A percentile compares a stretch with the other conserved stretches of the same genome.
Evolutionary conservation across 2,888 invertebrate species (phyloP).

Genomic region (Scaptomyza parva): DNA sequence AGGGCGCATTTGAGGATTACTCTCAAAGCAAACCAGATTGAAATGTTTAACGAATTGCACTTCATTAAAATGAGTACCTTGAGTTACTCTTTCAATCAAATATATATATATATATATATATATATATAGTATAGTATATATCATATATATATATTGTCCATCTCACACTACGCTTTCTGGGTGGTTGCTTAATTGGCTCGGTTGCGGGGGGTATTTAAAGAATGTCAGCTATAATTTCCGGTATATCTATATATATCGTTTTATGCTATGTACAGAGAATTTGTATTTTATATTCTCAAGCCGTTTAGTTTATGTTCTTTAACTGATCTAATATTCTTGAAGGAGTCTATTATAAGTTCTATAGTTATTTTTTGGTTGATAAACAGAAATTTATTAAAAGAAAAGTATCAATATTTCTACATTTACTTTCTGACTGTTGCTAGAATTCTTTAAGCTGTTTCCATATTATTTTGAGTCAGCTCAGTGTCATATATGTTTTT

Average conservation of each 20-base stretch:
- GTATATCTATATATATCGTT: slow-evolving; percentile 23
- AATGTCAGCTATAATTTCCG: slow-evolving; percentile 9
- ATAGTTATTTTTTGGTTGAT: background rate
- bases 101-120: slow-evolving; percentile 42
- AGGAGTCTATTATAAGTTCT: background rate
- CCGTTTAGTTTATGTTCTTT: background rate
- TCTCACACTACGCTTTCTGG: slow-evolving; percentile 53
- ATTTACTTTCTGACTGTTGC: background rate
- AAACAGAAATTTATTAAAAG: too few relatives aligned
- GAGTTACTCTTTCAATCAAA: slow-evolving; percentile 18
- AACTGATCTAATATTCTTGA: background rate
- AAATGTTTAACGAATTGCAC: slow-evolving; percentile 20
- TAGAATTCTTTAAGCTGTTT: background rate
- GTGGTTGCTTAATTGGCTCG: slow-evolving; percentile 57
- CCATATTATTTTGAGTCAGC: background rate
- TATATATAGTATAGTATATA: too few relatives aligned
- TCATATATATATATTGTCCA: slow-evolving; percentile 56
- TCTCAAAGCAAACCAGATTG: slow-evolving; percentile 14
- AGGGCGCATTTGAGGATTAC: slow-evolving; percentile 10
- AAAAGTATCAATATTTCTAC: background rate
- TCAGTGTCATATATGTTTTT: slow-evolving; percentile 40
- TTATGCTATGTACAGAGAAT: slow-evolving; percentile 15
- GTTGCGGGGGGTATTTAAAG: slow-evolving; percentile 29
- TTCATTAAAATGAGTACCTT: slow-evolving; percentile 17
- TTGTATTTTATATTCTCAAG: slow-evolving; percentile 9